phyloP scores from a whole-genome alignment of 2,113 vertebrate genomes.

The Aramus guarauna region DNA sequence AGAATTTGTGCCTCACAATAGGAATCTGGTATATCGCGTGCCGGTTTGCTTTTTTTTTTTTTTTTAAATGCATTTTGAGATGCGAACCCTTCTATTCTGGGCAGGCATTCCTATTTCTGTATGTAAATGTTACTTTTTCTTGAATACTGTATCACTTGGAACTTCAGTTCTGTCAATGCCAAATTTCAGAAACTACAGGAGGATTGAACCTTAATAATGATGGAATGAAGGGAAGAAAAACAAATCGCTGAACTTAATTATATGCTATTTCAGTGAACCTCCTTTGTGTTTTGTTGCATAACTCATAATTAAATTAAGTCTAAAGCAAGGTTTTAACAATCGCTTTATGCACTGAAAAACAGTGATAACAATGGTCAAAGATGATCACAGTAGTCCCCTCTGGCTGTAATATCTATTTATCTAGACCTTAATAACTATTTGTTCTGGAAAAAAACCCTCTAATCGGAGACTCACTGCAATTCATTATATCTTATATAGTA shows the following conservation, averaged over 20 bases:
- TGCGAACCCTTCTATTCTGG: not conserved
- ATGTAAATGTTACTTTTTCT: not conserved
- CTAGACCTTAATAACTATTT: slow-evolving; percentile 4
- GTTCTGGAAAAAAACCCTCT: not conserved
- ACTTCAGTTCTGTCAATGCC: not conserved
- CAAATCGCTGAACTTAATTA: not conserved
- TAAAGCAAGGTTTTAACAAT: slow-evolving; percentile 34
- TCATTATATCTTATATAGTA: slow-evolving; percentile 1
- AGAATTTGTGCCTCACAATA: slow-evolving; percentile 80
- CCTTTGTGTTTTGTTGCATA: slow-evolving; percentile 28
- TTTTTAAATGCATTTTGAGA: not conserved
- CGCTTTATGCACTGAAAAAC: slow-evolving; percentile 45
- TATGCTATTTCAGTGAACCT: not conserved
- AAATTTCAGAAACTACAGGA: not conserved
- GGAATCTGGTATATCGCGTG: slow-evolving; percentile 80
- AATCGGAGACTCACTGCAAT: not conserved
- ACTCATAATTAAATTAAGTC: slow-evolving; percentile 45
- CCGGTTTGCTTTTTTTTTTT: slow-evolving; percentile 32
- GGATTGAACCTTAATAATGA: not conserved
- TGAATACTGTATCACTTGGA: not conserved
- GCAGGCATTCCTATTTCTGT: not conserved
- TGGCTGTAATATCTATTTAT: slow-evolving; percentile 27
- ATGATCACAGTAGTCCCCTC: not conserved
- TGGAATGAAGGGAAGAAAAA: slow-evolving; percentile 7
- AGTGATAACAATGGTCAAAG: slow-evolving; percentile 8